Evolutionary conservation across 2,888 invertebrate genomes (phyloP).

Genomic region (Eurytoma adleriae): DNA sequence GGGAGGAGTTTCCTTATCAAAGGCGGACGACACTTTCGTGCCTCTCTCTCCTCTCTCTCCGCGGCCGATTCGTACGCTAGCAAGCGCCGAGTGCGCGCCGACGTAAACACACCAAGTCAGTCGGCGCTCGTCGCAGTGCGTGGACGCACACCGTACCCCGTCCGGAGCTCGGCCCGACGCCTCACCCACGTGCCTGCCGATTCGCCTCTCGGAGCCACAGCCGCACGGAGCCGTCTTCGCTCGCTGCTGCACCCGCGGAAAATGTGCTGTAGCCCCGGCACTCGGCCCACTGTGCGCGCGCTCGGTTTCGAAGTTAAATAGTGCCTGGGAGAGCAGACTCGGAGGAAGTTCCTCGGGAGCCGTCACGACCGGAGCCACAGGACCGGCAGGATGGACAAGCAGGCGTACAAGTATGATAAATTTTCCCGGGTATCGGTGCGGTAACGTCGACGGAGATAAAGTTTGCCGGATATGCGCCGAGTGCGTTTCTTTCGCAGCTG

Average conservation of each 20-base stretch:
- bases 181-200: neutral
- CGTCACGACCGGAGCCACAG: too few relatives aligned
- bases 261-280: neutral
- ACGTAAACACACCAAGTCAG: conserved; percentile 65
- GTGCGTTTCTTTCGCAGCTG: too few relatives aligned
- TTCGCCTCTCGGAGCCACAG: too few relatives aligned
- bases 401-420: too few relatives aligned
- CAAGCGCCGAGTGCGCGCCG: conserved; percentile 46
- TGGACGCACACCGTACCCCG: conserved; percentile 57
- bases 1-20: conserved; percentile 52
- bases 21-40: conserved; percentile 21
- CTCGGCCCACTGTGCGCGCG: too few relatives aligned
- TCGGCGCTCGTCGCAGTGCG: conserved; percentile 63
- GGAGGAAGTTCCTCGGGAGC: too few relatives aligned
- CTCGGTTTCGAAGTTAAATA: too few relatives aligned
- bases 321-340: too few relatives aligned
- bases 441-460: too few relatives aligned
- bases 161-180: neutral
- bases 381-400: too few relatives aligned
- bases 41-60: conserved; percentile 1
- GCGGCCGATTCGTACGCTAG: neutral
- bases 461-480: too few relatives aligned
- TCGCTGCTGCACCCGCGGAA: neutral
- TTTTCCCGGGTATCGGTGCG: too few relatives aligned
- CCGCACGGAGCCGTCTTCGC: neutral